Evolutionary conservation across 2,113 vertebrate species (phyloP), one percentile per base, ranked within the genome.

Genomic region (Solenodon paradoxus): DNA sequence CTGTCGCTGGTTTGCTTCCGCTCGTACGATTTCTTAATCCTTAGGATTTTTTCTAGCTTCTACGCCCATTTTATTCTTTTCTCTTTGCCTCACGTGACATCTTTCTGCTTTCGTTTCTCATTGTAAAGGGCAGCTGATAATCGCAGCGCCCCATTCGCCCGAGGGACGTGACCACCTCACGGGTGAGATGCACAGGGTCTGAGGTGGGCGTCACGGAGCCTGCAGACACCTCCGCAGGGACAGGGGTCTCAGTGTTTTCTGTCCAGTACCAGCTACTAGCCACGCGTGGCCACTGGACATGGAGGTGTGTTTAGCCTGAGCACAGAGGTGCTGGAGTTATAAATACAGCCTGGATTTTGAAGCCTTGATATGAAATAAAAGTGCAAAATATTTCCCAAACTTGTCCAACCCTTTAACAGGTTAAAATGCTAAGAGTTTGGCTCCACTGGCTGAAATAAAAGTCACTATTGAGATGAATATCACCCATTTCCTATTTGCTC

Each of bases 391-490:
- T 28, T 26, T 92, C 42, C 78, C 1, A 47, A 80, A 59, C 68
- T 28, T 94, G n/a, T n/a, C n/a, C n/a, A n/a, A n/a, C n/a, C n/a
- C n/a, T n/a, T n/a, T n/a, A n/a, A 26, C 9, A n/a, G 47, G 17
- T 72, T 61, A 17, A 92, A 77, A 49, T 91, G 55, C 17, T 35
- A 86, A 74, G 53, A 64, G 94, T 49, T 84, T 61, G 55, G 42
- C 16, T 53, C 32, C 59, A 35, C 38, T 26, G 32, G 81, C 17
- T 79, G 94, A 86, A 96, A 72, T 85, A 93, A 83, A 87, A 49
- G 69, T 24, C 38, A 7, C 53, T 57, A 83, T 72, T 78, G 93
- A 94, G 66, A 77, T 93, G 40, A 85, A 64, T 66, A 81, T 91
- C 2, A 42, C 11, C 3, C 49, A 24, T 86, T 57, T 32, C 61